These are phyloP conservation scores for Coregonus clupeaformis DNA, from an alignment of 2,113 vertebrate species.

Conservation along the genomic window DNA sequence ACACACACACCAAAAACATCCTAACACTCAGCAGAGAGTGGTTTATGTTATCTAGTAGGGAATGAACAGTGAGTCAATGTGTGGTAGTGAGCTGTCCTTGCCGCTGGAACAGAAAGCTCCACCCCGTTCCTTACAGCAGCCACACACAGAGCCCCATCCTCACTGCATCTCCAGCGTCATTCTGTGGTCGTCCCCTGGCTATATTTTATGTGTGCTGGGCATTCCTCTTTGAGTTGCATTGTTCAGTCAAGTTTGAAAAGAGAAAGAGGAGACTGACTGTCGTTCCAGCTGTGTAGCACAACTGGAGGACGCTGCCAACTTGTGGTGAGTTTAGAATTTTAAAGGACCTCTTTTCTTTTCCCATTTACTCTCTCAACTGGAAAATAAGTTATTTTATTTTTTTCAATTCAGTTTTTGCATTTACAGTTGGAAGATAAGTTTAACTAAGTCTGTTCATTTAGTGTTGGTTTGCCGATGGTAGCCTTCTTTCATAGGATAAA, in stretches of 20 bases:
- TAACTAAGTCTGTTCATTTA: neutral
- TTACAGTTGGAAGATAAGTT: neutral
- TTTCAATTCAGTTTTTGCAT: neutral
- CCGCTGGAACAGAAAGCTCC: slow-evolving; percentile 56
- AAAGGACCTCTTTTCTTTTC: neutral
- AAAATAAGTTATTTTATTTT: neutral
- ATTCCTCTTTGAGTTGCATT: slow-evolving; percentile 54
- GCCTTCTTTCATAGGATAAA: neutral
- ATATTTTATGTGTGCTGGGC: slow-evolving; percentile 46
- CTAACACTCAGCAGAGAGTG: slow-evolving; percentile 23
- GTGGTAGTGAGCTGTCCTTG: slow-evolving; percentile 31
- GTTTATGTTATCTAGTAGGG: slow-evolving; percentile 40
- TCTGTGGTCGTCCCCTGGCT: slow-evolving; percentile 42
- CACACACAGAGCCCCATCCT: slow-evolving; percentile 49
- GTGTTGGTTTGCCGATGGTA: neutral
- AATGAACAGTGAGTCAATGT: slow-evolving; percentile 59
- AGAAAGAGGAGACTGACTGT: slow-evolving; percentile 20
- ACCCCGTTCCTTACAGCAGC: too few species aligned
- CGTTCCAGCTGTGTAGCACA: slow-evolving; percentile 22
- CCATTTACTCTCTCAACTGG: neutral
- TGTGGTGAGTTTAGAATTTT: slow-evolving; percentile 61
- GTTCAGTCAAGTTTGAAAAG: slow-evolving; percentile 38
- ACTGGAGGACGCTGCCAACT: slow-evolving; percentile 43
- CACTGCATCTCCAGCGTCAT: slow-evolving; percentile 48
- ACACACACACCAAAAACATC: neutral